Evolutionary conservation across 2,113 vertebrate genomes (phyloP).

Genomic region (Hippocampus barbouri): DNA sequence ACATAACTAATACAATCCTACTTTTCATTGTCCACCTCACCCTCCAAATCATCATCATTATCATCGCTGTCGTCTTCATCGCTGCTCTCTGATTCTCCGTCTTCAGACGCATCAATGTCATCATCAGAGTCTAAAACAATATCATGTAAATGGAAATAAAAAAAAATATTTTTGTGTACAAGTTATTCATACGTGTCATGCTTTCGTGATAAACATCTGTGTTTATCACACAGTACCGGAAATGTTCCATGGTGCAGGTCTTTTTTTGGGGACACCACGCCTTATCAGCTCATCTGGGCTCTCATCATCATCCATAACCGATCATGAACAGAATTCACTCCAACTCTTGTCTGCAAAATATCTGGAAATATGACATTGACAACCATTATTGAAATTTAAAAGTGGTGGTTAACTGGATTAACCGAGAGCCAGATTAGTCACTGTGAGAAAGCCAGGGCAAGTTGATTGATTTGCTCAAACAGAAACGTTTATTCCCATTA

Average conservation of each 20-base stretch:
- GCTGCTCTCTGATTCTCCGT: slow-evolving; percentile 68
- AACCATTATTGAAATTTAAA: not conserved
- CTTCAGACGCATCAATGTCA: slow-evolving; percentile 65
- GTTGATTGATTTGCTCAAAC: not conserved
- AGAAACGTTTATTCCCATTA: not conserved
- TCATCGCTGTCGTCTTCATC: slow-evolving; percentile 65
- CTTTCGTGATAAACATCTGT: not conserved
- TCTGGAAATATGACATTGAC: not conserved
- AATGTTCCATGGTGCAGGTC: slow-evolving; percentile 36
- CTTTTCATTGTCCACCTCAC: slow-evolving; percentile 65
- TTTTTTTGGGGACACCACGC: slow-evolving; percentile 69
- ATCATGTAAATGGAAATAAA: not conserved
- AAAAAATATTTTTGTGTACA: not conserved
- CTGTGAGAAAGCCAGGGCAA: not conserved
- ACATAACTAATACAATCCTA: slow-evolving; percentile 63
- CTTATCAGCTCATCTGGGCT: slow-evolving; percentile 86
- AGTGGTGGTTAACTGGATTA: not conserved
- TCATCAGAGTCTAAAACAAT: slow-evolving; percentile 68
- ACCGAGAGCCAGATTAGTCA: not conserved
- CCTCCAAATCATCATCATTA: slow-evolving; percentile 61
- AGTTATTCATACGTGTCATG: not conserved
- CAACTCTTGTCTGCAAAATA: not conserved
- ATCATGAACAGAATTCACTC: slow-evolving; percentile 68
- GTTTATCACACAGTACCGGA: slow-evolving; percentile 69
- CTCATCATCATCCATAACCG: slow-evolving; percentile 87